Evolutionary conservation across 2,797 vertebrate genomes (phyloP).

Genomic region (Euthynnus affinis): DNA sequence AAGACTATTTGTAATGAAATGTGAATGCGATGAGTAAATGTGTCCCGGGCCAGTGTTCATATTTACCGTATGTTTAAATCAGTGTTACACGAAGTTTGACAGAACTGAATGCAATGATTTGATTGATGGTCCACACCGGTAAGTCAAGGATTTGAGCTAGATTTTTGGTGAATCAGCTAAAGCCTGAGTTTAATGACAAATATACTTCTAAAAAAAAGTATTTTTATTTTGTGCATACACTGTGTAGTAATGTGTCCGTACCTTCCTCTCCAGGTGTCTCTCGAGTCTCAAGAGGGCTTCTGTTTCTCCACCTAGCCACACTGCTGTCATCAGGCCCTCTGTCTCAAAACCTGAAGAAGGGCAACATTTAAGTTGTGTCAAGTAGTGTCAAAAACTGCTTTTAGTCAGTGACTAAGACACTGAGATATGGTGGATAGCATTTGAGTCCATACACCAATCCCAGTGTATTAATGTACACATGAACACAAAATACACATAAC

Average conservation of each 20-base stretch:
- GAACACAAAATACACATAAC: neutral
- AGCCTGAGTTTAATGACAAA: neutral
- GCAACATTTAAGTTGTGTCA: slow-evolving; percentile 31
- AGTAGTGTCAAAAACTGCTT: neutral
- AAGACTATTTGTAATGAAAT: neutral
- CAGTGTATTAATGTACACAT: neutral
- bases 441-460: neutral
- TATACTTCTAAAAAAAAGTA: neutral
- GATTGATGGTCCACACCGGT: no score
- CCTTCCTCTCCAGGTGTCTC: slow-evolving; percentile 96
- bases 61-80: no score
- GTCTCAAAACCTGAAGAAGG: slow-evolving; percentile 92
- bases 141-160: no score
- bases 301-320: slow-evolving; percentile 96
- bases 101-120: no score
- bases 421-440: neutral
- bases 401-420: neutral
- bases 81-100: no score
- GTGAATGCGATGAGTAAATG: no score
- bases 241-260: slow-evolving; percentile 52
- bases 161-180: neutral
- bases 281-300: slow-evolving; percentile 95
- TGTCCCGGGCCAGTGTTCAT: no score
- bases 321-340: slow-evolving; percentile 91
- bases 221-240: neutral